These are phyloP conservation scores for Ornithoptera priamus DNA, from an alignment of 2,888 invertebrate genomes.

Conservation along the genomic window DNA sequence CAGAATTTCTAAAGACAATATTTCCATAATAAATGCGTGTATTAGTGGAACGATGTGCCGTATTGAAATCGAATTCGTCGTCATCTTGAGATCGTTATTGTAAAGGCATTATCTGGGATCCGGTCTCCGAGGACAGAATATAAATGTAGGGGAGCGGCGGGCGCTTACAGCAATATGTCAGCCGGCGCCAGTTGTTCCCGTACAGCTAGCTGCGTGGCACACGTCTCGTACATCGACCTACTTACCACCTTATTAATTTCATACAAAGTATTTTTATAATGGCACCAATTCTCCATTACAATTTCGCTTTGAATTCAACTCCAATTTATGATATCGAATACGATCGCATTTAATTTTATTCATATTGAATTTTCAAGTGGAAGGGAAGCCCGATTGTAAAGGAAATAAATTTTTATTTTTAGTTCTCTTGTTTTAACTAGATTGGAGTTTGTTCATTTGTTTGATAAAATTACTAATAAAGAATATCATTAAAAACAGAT, in stretches of 20 bases:
- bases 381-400: slow-evolving; percentile 15
- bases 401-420: slow-evolving; percentile 22
- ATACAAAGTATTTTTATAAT: slow-evolving; percentile 14
- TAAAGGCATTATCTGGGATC: slow-evolving; percentile 74
- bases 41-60: slow-evolving; percentile 42
- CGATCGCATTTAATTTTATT: slow-evolving; percentile 29
- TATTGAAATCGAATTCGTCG: slow-evolving; percentile 66
- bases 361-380: slow-evolving; percentile 29
- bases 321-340: slow-evolving; percentile 27
- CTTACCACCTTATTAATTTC: slow-evolving; percentile 28
- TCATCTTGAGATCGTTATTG: slow-evolving; percentile 69
- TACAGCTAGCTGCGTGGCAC: slow-evolving; percentile 25
- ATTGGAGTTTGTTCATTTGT: slow-evolving; percentile 4
- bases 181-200: slow-evolving; percentile 33
- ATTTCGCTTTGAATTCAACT: slow-evolving; percentile 23
- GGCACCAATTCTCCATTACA: slow-evolving; percentile 15
- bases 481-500: too few species aligned
- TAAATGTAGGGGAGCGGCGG: slow-evolving; percentile 61
- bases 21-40: slow-evolving; percentile 55
- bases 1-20: slow-evolving; percentile 40
- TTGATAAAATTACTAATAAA: not conserved
- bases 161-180: slow-evolving; percentile 71
- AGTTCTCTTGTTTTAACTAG: slow-evolving; percentile 15
- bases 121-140: slow-evolving; percentile 60
- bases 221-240: slow-evolving; percentile 19